Base-by-base conservation (phyloP, 2,888 invertebrate species). In the Trisateles emortualis region DNA sequence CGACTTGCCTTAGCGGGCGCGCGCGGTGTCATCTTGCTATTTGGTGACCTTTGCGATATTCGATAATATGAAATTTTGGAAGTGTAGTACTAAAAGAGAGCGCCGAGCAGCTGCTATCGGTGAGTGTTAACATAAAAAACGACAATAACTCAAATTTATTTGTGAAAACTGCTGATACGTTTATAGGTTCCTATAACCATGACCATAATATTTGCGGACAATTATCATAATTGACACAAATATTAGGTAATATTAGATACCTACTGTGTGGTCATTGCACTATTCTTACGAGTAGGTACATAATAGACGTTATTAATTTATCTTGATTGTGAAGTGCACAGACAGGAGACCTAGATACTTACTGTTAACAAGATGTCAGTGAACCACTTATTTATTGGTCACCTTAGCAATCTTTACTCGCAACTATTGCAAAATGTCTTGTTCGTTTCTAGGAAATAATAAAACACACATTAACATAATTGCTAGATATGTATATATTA, bases 31-130 rank as follows among this genome's bases (percentile, higher is more conserved):
- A 82, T 81, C 81, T 81, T 49, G 62, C 64, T 52, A 58, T 62
- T 74, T 64, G 62, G 59, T 78, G 77, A 79, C 79, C 76, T 74
- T 46, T 52, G 51, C 59, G 56, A 60, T 65, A 54, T 52, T 64
- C 65, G 66, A 64, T n/a, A n/a, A n/a, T 51, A 92, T 92, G 92
- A 92, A 90, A 78, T 90, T 92, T 83, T 92, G 90, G 92, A 90
- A 87, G 82, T 92, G 92, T 69, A 81, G 77, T 59, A 76, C 80
- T 44, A 90, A 86, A 72, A 79, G 79, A 44, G 81, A 85, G 54
- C 78, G 84, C 44, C 84, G 81, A 40, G 73, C 72, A 19, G 83
- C 83, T 33, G 79, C 78, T 52, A 46, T 78, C 19, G 88, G 88
- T 90, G 52, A 86, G 88, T 79, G 50, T 43, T 14, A 19, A 39